Evolutionary conservation across 2,113 vertebrate genomes (phyloP), one percentile per base, ranked within the genome.

Genomic region (Pelodiscus sinensis): DNA sequence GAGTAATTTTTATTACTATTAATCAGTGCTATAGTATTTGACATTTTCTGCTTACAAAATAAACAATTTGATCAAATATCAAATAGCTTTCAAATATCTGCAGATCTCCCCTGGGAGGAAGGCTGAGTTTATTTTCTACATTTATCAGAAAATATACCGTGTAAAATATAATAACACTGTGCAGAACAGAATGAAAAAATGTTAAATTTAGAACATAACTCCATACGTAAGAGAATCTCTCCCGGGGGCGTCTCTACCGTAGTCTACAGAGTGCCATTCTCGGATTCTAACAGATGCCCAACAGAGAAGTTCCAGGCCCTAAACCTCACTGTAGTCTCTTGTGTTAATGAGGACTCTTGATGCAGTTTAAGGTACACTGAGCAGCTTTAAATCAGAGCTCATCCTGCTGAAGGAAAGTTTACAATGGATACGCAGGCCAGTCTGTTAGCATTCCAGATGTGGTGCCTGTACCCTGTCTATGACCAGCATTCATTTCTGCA

Each of bases 371-470:
- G 97, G 97, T 97, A 97, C 98, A 97, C 97, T 95, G 98, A 98
- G 95, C 95, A 1, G 97, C 96, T 96, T 96, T 98, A 98, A 98
- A 98, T 98, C 98, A 98, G 97, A 96, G 96, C 94, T 91, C 38
- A 0, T 95, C 92, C 94, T 91, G 95, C 44, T 84, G 83, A 92
- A 57, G 96, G 91, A 95, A 96, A 92, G 44, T 96, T 97, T 96
- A 96, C 15, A 87, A 78, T 1, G 93, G 94, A 92, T 94, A 92
- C 9, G 0, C n/a, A 90, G 94, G 97, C 95, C 68, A 93, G 94
- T 97, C 95, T 87, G 97, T 97, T 98, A 97, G 96, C 94, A 97
- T 98, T 99, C 98, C 99, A 99, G 99, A 99, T 99, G 99, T 98
- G 98, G 94, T 50, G 80, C 97, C 97, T 96, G 97, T 97, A 98